These are phyloP conservation scores for Cichladusa arquata DNA, from an alignment of 2,113 vertebrate genomes.

Conservation along the genomic window DNA sequence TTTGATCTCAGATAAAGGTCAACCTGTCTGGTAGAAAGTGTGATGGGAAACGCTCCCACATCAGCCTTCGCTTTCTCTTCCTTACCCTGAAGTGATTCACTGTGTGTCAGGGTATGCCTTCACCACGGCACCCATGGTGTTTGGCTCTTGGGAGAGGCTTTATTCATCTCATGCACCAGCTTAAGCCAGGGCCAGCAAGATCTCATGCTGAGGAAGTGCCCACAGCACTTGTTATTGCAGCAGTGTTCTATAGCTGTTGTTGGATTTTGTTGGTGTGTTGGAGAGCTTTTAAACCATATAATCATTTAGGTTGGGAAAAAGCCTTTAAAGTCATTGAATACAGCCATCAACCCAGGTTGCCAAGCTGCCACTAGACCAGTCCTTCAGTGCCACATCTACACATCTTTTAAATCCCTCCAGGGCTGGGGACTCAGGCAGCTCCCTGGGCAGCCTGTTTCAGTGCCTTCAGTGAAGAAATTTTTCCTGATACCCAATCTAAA, in stretches of 20 bases:
- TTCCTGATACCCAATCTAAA: neutral
- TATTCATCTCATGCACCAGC: neutral
- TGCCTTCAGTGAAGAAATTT: neutral
- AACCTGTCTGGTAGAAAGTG: conserved; percentile 23
- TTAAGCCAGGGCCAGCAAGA: neutral
- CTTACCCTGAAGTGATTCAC: neutral
- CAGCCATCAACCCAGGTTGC: neutral
- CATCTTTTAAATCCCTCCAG: neutral
- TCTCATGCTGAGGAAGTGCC: neutral
- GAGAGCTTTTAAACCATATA: neutral
- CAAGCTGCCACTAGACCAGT: neutral
- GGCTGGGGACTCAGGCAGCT: neutral
- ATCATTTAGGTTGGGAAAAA: neutral
- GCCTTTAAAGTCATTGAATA: neutral
- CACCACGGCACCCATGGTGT: neutral
- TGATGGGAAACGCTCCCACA: neutral
- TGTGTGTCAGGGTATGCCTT: neutral
- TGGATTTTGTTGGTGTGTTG: neutral
- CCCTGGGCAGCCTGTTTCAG: neutral
- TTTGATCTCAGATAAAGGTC: conserved; percentile 58
- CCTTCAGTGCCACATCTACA: neutral
- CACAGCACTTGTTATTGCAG: neutral
- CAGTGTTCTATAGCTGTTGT: neutral
- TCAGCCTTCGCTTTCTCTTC: conserved; percentile 42
- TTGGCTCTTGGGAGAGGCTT: neutral